Conservation (phyloP, 2,113 vertebrate genomes). For the Cacatua alba region DNA sequence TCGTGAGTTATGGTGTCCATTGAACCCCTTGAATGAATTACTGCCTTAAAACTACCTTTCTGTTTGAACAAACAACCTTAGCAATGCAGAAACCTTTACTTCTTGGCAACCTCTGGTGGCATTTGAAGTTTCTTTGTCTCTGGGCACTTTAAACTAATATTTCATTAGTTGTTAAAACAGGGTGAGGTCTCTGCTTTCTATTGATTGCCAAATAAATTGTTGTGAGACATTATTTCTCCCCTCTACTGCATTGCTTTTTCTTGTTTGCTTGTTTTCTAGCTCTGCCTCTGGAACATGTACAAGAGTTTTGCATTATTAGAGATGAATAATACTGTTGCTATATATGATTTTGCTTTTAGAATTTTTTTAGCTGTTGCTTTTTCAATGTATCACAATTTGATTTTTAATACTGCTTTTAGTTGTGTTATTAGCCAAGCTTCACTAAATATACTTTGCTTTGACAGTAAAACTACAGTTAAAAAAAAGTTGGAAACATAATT, state of each 20-base stretch:
- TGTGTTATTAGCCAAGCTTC: slow-evolving; percentile 6
- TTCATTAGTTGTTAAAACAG: slow-evolving; percentile 38
- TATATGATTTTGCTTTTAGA: background rate
- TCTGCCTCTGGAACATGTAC: background rate
- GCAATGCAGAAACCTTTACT: slow-evolving; percentile 20
- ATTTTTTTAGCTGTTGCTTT: background rate
- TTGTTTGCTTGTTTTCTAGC: slow-evolving; percentile 10
- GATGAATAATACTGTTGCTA: slow-evolving; percentile 4
- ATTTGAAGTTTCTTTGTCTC: background rate
- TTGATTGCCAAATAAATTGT: background rate
- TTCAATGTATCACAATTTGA: background rate
- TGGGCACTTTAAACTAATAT: slow-evolving; percentile 7
- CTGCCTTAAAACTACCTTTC: background rate
- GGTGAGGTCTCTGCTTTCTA: slow-evolving; percentile 10
- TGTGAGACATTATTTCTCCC: background rate
- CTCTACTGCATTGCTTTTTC: background rate
- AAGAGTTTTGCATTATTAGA: background rate
- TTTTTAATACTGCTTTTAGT: slow-evolving; percentile 51
- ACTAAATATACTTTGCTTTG: slow-evolving; percentile 55
- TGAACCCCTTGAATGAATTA: slow-evolving; percentile 20
- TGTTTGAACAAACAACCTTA: background rate
- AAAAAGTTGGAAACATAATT: slow-evolving; percentile 34
- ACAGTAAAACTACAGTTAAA: slow-evolving; percentile 52
- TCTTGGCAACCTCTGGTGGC: background rate
- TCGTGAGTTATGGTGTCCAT: background rate